phyloP scores from a whole-genome alignment of 1,140 invertebrate species.

The Amyelois transitella region DNA sequence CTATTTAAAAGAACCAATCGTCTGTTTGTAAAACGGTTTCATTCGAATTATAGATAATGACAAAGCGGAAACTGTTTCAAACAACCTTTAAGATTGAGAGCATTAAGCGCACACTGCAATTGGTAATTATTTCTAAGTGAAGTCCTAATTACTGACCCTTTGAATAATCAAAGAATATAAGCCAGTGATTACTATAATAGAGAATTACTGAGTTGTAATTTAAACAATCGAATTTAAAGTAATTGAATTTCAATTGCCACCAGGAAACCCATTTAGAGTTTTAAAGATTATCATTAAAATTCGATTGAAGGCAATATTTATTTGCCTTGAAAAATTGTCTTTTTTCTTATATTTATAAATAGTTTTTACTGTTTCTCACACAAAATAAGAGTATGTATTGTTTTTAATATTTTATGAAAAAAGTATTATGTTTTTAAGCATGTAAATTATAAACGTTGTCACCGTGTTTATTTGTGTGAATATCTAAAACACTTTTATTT shows the following conservation, averaged over 20 bases:
- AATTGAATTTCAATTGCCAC: not conserved
- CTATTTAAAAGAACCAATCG: conserved; percentile 3
- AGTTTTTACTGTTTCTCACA: too few species aligned
- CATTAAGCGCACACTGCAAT: conserved; percentile 2
- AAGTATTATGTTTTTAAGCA: too few species aligned
- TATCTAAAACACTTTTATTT: not conserved
- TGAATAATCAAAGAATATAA: conserved; percentile 9
- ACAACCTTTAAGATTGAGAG: not conserved
- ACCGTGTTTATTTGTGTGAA: not conserved
- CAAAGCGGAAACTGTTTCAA: conserved; percentile 24
- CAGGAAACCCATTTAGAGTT: not conserved
- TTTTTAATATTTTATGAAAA: too few species aligned
- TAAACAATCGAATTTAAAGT: conserved; percentile 21
- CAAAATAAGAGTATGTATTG: too few species aligned
- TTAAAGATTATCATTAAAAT: not conserved
- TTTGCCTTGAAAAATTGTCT: not conserved
- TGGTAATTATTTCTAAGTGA: conserved; percentile 13
- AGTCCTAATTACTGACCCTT: conserved; percentile 6
- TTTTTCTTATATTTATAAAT: too few species aligned
- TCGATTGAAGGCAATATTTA: not conserved
- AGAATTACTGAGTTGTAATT: conserved; percentile 25
- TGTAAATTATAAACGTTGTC: too few species aligned
- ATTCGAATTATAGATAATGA: conserved; percentile 35
- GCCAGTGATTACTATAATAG: conserved; percentile 22
- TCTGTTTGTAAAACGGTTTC: conserved; percentile 7